phyloP scores from a whole-genome alignment of 2,113 vertebrate genomes.

The Echinops telfairi region DNA sequence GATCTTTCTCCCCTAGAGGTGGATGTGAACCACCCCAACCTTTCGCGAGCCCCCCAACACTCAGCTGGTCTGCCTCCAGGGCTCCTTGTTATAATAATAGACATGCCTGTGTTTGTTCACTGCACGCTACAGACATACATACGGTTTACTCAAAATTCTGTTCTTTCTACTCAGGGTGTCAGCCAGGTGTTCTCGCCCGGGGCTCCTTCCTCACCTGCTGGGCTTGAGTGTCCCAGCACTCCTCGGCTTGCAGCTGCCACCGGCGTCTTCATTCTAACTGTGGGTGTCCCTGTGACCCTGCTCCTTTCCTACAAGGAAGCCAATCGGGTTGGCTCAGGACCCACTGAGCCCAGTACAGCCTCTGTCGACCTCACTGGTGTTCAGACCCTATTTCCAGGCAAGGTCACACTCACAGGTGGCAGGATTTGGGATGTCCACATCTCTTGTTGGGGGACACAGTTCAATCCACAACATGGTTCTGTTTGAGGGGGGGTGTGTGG shows the following conservation, averaged over 20 bases:
- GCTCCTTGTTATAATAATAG: neutral
- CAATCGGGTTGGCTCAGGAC: neutral
- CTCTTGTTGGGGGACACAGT: neutral
- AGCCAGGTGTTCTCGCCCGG: neutral
- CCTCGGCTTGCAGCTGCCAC: neutral
- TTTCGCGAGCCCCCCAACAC: neutral
- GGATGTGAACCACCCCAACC: neutral
- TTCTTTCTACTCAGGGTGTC: neutral
- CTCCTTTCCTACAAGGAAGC: neutral
- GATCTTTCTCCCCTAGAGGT: neutral
- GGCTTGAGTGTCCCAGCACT: no score
- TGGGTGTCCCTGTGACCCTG: no score
- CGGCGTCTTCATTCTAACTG: neutral
- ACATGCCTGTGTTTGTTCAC: no score
- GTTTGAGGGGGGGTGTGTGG: neutral
- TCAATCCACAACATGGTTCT: neutral
- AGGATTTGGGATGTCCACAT: neutral
- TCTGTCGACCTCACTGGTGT: neutral
- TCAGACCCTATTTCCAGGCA: neutral
- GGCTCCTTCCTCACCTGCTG: neutral
- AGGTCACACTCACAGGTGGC: neutral
- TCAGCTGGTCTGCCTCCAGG: neutral
- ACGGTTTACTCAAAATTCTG: neutral
- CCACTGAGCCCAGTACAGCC: neutral
- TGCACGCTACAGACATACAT: no score